Percentiles rank a stretch among this genome's conserved stretches.
Evolutionary conservation across 2,888 invertebrate genomes (phyloP).

Genomic region (Muschampia staudingeri): DNA sequence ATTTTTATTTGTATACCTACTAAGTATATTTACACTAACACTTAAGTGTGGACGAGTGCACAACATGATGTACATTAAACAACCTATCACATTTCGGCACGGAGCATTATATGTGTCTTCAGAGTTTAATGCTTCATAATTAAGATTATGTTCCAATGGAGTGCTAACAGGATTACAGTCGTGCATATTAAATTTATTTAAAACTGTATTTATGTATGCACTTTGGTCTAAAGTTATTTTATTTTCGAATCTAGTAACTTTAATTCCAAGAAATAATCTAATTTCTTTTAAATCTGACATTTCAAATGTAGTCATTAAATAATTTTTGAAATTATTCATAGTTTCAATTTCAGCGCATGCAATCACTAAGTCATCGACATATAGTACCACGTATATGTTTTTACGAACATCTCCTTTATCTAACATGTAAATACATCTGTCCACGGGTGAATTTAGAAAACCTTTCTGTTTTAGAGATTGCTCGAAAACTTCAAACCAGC

Average conservation of each 20-base stretch:
- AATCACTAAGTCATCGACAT: constrained; percentile 45
- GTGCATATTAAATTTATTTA: constrained; percentile 65
- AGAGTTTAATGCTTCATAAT: constrained; percentile 56
- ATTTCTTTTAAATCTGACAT: constrained; percentile 64
- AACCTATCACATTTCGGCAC: constrained; percentile 61
- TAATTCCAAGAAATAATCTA: constrained; percentile 67
- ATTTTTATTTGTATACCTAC: constrained; percentile 68
- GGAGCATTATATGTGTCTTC: constrained; percentile 56
- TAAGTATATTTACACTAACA: constrained; percentile 67
- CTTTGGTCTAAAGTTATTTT: constrained; percentile 61
- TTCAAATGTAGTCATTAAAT: constrained; percentile 60
- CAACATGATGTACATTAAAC: constrained; percentile 44
- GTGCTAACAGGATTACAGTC: constrained; percentile 57
- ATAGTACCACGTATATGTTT: constrained; percentile 7
- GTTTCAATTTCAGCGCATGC: constrained; percentile 45
- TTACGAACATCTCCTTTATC: not conserved
- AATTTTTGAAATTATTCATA: constrained; percentile 54
- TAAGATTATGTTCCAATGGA: constrained; percentile 53
- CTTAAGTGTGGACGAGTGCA: constrained; percentile 66
- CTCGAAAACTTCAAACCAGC: constrained; percentile 66
- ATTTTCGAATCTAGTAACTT: constrained; percentile 51
- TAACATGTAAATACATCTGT: constrained; percentile 28
- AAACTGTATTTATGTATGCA: constrained; percentile 59
- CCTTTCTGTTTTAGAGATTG: constrained; percentile 56
- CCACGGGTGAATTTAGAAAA: constrained; percentile 63